Evolutionary conservation across 2,113 vertebrate species (phyloP), one percentile per base, ranked within the genome.

Genomic region (Lathamus discolor): DNA sequence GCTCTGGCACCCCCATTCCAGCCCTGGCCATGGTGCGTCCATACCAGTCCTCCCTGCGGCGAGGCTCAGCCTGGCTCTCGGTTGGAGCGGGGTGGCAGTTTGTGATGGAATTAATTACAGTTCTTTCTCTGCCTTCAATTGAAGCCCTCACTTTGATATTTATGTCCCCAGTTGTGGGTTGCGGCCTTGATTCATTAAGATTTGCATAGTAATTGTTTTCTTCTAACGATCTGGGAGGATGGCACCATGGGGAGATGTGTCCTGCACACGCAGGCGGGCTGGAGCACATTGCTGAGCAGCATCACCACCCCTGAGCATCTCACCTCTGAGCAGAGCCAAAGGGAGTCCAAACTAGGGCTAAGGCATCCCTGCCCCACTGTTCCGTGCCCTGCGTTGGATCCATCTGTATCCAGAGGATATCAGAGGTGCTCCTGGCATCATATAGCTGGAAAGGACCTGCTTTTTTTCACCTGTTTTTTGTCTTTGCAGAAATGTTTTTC

Each of bases 141-240:
- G 18, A 41, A 95, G 72, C 79, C 70, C 25, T 23, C 66, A 35
- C 96, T 97, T 96, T 95, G 93, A 95, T 95, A 96, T 95, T 96
- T 96, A 72, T 93, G 95, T 11, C 93, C 94, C 89, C 91, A 86
- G 69, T 91, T 90, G 85, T 74, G 91, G 91, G 93, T 41, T 92
- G 84, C 4, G 76, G 88, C 94, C 94, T 82, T 83, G 93, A 95
- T 94, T 96, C 92, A 93, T 96, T 96, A 94, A 81, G 95, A 90
- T 96, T 94, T 94, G 95, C 96, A 95, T 82, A 86, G 97, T 96
- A 95, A 97, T 95, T 95, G 96, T 95, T 95, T 95, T 84, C 80
- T 94, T 44, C 95, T 96, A 93, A 96, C 7, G 59, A 95, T 76
- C 70, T 49, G 76, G 92, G 96, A 94, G 95, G 96, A 92, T 28